Conservation (phyloP, 1,140 invertebrate genomes). For the Dryas iulia region DNA sequence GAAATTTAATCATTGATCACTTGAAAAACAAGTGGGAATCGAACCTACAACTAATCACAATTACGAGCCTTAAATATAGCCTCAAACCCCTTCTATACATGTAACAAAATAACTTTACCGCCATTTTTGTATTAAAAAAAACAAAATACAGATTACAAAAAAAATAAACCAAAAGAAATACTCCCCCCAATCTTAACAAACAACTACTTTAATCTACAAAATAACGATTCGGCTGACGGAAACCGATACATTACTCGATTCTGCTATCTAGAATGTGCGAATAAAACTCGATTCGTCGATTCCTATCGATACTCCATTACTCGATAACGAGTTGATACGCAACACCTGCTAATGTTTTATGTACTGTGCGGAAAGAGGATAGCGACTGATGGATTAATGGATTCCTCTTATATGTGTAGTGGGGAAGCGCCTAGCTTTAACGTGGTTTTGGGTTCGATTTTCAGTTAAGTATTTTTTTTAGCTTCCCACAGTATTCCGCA, state of each 20-base stretch:
- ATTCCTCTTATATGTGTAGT: neutral
- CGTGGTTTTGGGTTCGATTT: neutral
- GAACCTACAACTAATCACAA: too few relatives aligned
- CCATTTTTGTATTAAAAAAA: neutral
- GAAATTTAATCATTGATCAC: too few relatives aligned
- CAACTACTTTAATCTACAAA: neutral
- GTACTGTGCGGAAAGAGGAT: slow-evolving; percentile 36
- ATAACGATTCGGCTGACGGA: slow-evolving; percentile 22
- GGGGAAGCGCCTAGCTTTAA: neutral
- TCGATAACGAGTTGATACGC: slow-evolving; percentile 37
- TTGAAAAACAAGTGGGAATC: too few relatives aligned
- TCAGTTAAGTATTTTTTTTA: neutral
- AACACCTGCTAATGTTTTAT: slow-evolving; percentile 47
- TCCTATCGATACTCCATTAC: slow-evolving; percentile 43
- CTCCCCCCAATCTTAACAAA: neutral
- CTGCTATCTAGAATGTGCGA: slow-evolving; percentile 33
- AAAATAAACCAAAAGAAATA: too few relatives aligned
- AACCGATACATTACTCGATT: slow-evolving; percentile 14
- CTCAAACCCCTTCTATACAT: too few relatives aligned
- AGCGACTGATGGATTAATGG: slow-evolving; percentile 41
- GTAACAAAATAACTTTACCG: too few relatives aligned
- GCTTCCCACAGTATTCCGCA: too few relatives aligned
- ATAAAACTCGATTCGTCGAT: slow-evolving; percentile 42
- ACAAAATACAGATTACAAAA: neutral
- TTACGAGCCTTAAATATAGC: too few relatives aligned